Conservation (phyloP, 2,888 invertebrate genomes). For the Hemistola chrysoprasaria region DNA sequence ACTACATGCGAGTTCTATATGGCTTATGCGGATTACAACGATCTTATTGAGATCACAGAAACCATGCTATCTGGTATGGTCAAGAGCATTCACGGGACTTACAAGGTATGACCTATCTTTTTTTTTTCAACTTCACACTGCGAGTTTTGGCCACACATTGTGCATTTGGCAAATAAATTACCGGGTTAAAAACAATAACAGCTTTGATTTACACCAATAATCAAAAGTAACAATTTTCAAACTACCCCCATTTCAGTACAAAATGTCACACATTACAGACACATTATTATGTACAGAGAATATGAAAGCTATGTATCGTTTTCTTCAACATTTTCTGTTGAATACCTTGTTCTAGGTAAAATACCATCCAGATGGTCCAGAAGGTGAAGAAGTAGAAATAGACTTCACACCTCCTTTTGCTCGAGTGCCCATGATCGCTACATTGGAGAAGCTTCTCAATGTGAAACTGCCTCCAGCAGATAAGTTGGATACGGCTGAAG, state of each 20-base stretch:
- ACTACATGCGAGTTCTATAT: slow-evolving; percentile 99
- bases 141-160: too few species aligned
- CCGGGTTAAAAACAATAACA: too few species aligned
- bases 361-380: slow-evolving; percentile 96
- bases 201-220: too few species aligned
- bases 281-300: too few species aligned
- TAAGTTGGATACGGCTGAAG: slow-evolving; percentile 85
- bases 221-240: too few species aligned
- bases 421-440: slow-evolving; percentile 94
- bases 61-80: slow-evolving; percentile 97
- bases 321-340: too few species aligned
- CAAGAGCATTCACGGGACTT: slow-evolving; percentile 93
- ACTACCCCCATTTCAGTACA: too few species aligned
- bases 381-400: slow-evolving; percentile 90
- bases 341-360: slow-evolving; percentile 63
- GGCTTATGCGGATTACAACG: slow-evolving; percentile 99
- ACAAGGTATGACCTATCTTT: slow-evolving; percentile 92
- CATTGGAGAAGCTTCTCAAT: slow-evolving; percentile 91
- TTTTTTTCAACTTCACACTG: too few species aligned
- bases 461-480: slow-evolving; percentile 88
- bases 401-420: slow-evolving; percentile 99
- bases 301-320: too few species aligned
- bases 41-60: slow-evolving; percentile 96
- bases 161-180: too few species aligned
- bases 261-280: too few species aligned